phyloP scores from a whole-genome alignment of 2,888 invertebrate species.

The Automeris io region DNA sequence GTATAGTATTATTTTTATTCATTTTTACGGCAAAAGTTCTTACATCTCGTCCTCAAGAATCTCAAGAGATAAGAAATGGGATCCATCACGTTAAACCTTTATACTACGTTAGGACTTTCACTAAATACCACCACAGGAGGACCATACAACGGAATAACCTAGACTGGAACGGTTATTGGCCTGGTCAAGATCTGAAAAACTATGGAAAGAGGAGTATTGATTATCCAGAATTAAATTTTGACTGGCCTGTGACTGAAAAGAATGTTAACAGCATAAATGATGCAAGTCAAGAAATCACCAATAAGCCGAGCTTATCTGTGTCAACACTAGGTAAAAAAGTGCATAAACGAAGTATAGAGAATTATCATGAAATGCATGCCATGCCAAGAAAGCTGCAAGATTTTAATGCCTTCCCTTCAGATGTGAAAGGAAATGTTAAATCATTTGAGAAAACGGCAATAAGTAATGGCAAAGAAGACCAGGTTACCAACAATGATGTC shows the following conservation, averaged over 20 bases:
- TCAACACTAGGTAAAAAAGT: too few relatives aligned
- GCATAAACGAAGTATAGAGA: too few relatives aligned
- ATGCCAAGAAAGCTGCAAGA: too few relatives aligned
- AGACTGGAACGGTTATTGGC: conserved; percentile 45
- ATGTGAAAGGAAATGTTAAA: conserved; percentile 28
- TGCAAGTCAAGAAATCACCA: too few relatives aligned
- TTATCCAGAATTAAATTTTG: conserved; percentile 9
- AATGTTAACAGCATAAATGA: too few relatives aligned
- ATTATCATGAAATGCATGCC: too few relatives aligned
- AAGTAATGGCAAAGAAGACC: conserved; percentile 34
- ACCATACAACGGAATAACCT: conserved; percentile 56
- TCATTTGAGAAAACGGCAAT: conserved; percentile 35
- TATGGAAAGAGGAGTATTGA: conserved; percentile 46
- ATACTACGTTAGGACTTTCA: conserved; percentile 66
- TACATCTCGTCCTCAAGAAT: conserved; percentile 61
- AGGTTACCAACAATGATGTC: conserved; percentile 34
- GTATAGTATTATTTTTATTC: conserved; percentile 61
- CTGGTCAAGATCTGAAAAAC: conserved; percentile 33
- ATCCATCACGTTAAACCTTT: conserved; percentile 56
- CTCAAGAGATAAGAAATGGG: conserved; percentile 46
- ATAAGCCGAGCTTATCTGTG: too few relatives aligned
- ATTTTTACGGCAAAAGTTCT: conserved; percentile 69
- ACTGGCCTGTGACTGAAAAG: conserved; percentile 12
- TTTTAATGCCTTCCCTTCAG: too few relatives aligned
- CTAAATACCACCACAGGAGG: conserved; percentile 66